Conservation (phyloP, 2,888 invertebrate genomes). For the Neuroscelio doddi region DNA sequence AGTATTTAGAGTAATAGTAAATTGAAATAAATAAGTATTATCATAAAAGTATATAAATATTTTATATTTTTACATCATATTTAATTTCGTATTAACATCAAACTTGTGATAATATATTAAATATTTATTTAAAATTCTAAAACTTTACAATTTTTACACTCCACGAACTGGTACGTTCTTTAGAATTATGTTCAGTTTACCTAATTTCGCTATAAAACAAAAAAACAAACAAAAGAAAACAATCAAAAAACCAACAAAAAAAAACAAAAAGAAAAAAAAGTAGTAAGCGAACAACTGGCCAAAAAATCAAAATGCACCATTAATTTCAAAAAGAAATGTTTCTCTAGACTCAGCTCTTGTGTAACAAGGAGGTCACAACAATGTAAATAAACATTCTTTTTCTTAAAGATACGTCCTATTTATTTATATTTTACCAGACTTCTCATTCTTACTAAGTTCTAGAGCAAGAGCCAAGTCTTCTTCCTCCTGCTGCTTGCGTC, state of each 20-base stretch:
- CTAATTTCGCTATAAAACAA: neutral
- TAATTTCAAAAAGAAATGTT: slow-evolving; percentile 1
- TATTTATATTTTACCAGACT: slow-evolving; percentile 51
- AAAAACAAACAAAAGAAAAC: neutral
- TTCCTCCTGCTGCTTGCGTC: slow-evolving; percentile 78
- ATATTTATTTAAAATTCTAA: slow-evolving; percentile 1
- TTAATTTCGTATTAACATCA: neutral
- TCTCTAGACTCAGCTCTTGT: neutral
- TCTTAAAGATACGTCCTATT: neutral
- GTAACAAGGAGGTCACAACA: too few relatives aligned
- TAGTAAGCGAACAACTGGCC: neutral
- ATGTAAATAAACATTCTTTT: too few relatives aligned
- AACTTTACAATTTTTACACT: slow-evolving; percentile 8
- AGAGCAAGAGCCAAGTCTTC: slow-evolving; percentile 83
- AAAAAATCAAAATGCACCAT: slow-evolving; percentile 4
- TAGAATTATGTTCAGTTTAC: neutral
- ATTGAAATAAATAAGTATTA: slow-evolving; percentile 1
- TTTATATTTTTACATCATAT: neutral
- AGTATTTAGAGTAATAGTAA: too few relatives aligned
- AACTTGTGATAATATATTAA: slow-evolving; percentile 5
- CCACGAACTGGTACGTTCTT: neutral
- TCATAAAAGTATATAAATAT: neutral
- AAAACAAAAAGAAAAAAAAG: neutral
- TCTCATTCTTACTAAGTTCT: slow-evolving; percentile 77
- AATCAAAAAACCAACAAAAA: neutral